Evolutionary conservation across 2,797 vertebrate species (phyloP).

Genomic region (Melanotaenia pygmaea): DNA sequence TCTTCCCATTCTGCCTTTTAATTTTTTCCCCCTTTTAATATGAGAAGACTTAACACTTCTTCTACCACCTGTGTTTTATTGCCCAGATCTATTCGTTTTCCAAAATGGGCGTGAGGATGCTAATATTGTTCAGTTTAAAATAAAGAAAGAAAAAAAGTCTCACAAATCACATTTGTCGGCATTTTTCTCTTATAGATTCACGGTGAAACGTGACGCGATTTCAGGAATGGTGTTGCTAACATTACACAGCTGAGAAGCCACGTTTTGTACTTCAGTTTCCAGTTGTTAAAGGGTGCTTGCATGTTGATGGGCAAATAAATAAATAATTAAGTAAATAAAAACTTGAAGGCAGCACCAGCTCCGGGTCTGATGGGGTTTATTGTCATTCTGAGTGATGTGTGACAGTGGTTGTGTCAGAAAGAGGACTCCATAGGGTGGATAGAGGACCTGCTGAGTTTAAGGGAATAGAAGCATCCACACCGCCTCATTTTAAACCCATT

Average conservation of each 20-base stretch:
- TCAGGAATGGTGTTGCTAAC: neutral
- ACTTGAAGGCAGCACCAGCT: slow-evolving; percentile 40
- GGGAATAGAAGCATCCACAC: slow-evolving; percentile 36
- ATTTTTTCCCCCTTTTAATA: neutral
- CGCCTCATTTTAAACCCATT: slow-evolving; percentile 71
- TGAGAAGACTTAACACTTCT: slow-evolving; percentile 27
- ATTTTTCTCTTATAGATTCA: neutral
- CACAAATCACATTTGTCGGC: neutral
- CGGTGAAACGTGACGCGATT: neutral
- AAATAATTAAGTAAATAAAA: neutral
- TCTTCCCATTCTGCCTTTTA: slow-evolving; percentile 31
- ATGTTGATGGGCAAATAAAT: neutral
- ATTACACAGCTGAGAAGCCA: neutral
- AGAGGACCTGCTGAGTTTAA: slow-evolving; percentile 30
- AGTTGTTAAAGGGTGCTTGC: neutral
- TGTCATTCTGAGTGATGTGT: slow-evolving; percentile 65
- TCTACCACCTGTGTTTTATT: slow-evolving; percentile 25
- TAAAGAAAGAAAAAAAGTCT: neutral
- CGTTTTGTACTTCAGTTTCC: neutral
- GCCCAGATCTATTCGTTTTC: slow-evolving; percentile 5
- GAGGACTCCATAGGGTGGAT: slow-evolving; percentile 27
- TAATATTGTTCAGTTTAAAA: neutral
- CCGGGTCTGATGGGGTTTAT: slow-evolving; percentile 41
- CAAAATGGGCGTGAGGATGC: slow-evolving; percentile 1
- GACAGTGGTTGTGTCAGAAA: slow-evolving; percentile 58